Conservation (phyloP, 2,113 vertebrate genomes). For the Pluvialis apricaria region DNA sequence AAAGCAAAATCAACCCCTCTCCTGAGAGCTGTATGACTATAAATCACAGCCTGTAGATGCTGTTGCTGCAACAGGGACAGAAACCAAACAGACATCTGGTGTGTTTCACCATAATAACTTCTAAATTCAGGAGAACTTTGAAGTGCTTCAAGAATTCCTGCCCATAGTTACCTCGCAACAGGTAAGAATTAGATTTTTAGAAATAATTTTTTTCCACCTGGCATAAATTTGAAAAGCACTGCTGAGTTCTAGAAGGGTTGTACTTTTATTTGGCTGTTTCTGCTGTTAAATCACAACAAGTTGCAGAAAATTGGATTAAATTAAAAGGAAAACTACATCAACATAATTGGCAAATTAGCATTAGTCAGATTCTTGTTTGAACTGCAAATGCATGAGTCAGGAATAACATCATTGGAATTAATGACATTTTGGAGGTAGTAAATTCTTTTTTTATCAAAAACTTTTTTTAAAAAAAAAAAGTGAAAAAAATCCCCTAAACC, state of each 20-base stretch:
- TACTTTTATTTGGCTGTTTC: not conserved
- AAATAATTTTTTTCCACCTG: fast-evolving
- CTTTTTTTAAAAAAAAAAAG: not conserved
- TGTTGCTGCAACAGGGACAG: not conserved
- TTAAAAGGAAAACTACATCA: not conserved
- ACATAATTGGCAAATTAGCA: not conserved
- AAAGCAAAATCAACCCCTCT: not conserved
- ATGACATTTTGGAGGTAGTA: not conserved
- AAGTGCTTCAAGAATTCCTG: not conserved
- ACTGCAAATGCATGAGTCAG: not conserved
- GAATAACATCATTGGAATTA: not conserved
- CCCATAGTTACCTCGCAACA: not conserved
- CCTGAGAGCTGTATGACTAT: not conserved
- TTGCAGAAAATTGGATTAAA: not conserved
- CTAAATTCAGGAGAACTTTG: not conserved
- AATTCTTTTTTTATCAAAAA: not conserved
- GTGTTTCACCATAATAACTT: not conserved
- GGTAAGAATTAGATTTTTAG: not conserved
- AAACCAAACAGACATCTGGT: not conserved
- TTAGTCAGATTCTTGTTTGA: not conserved
- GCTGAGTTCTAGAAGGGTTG: not conserved
- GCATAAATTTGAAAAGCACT: not conserved
- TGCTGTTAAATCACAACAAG: not conserved
- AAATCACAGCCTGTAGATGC: not conserved
- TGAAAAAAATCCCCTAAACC: not conserved